Base-by-base conservation (phyloP, 2,797 vertebrate genomes). In the Gastrophryne carolinensis region DNA sequence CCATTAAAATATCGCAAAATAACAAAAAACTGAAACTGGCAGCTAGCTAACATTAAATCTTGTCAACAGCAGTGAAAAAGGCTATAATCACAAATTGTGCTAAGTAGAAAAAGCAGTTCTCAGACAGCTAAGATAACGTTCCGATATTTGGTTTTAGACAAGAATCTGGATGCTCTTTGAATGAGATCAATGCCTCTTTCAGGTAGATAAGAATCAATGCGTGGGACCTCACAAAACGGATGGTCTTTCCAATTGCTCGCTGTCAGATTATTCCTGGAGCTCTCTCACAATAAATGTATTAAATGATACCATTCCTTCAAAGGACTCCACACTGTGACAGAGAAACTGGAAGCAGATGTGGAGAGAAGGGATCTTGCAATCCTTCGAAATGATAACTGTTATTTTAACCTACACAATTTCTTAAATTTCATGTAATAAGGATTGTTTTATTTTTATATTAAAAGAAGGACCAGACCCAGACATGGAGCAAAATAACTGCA, bases 271-370 rank as follows among this genome's bases (percentile, higher is more conserved):
- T 56, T 79, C 81, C 62, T 53, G 27, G 21, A 68, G 50, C 44
- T 67, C 39, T 27, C 65, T 30, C 49, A 63, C 64, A 67, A 69
- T 44, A 77, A 81, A 24, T 44, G 17, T 4, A 15, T 5, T 75
- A 58, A 73, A 70, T 72, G 69, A 71, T 27, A 27, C 71, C 73
- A 37, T 34, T 76, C n/a, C 0, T 5, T 13, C 60, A 58, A 35
- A 0, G 67, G 60, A 79, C 10, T 35, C 5, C 0, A 3, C 23
- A 26, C 69, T 78, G 79, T 71, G 79, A 71, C 8, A 70, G 1
- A 39, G 71, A 81, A 85, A 75, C 32, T 54, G 35, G 30, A 78
- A 80, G 74, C 81, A 84, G 79, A 82, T 79, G 80, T 80, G 5
- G 73, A 79, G 47, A 64, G 53, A 75, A 72, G 17, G 34, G 0